Evolutionary conservation across 2,797 vertebrate species (phyloP), one percentile per base, ranked within the genome.

Genomic region (Melopsittacus undulatus): DNA sequence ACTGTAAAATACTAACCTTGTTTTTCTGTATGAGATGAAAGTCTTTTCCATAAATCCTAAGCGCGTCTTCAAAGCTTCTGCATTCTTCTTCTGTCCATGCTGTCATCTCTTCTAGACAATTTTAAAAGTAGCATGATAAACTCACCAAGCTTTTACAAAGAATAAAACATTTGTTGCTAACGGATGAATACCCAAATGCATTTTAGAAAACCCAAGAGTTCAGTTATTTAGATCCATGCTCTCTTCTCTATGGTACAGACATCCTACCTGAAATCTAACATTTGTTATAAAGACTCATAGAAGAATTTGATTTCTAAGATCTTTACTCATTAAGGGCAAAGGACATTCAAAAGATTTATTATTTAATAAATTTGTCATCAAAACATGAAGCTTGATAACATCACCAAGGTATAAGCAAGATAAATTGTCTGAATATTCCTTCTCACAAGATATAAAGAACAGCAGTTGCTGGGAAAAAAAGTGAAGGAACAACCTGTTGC

Each of bases 11-110:
- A 92, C 87, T 97, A 93, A 99, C 99, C 98, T 99, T 99, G 94
- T 99, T 99, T 98, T 99, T 99, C 98, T 99, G 99, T 98, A 99
- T 99, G 93, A 99, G 99, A 98, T 99, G 98, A 87, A 99, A 99
- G 90, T 99, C 99, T 96, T 99, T 99, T 91, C 99, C 99, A 94
- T 99, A 99, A 92, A 99, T 98, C 97, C 99, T 98, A 96, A 99
- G 99, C 51, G 98, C 99, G 21, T 99, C 98, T 97, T 99, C 99
- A 98, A 99, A 99, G 94, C 98, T 99, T 96, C 99, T 98, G 97
- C 99, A 99, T 96, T 99, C 99, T 76, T 99, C 99, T 96, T 99
- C 99, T 13, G 99, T 99, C 99, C 99, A 99, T 0, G 98, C 98
- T 27, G 98, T 98, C 67, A 98, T 98, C 95, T 99, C 99, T 98